These are phyloP conservation scores for Drosophila subquinaria DNA, from an alignment of 2,888 invertebrate species.

Conservation along the genomic window DNA sequence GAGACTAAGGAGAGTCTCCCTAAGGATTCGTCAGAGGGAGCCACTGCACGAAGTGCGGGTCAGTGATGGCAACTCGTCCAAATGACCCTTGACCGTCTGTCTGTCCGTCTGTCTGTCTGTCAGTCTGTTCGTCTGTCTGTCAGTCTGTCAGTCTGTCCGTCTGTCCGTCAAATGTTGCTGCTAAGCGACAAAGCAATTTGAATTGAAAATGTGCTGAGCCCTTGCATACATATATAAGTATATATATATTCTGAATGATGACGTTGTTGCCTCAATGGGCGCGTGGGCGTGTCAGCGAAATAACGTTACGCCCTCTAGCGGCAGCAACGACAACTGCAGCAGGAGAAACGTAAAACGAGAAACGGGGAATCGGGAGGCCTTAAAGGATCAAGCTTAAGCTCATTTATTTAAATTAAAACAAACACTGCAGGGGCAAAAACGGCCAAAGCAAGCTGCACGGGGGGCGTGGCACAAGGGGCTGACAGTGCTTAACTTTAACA, in stretches of 20 bases:
- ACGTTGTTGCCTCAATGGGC: slow-evolving; percentile 26
- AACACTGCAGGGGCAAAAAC: slow-evolving; percentile 75
- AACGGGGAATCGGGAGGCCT: slow-evolving; percentile 50
- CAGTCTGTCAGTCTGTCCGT: not conserved
- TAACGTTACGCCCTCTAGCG: slow-evolving; percentile 39
- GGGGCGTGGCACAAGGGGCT: slow-evolving; percentile 4
- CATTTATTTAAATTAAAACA: slow-evolving; percentile 84
- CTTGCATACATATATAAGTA: slow-evolving; percentile 64
- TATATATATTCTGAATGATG: slow-evolving; percentile 31
- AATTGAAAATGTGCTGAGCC: slow-evolving; percentile 80
- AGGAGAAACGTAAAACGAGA: slow-evolving; percentile 17
- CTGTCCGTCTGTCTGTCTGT: not conserved
- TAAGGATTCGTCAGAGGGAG: not conserved
- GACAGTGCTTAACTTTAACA: slow-evolving; percentile 13
- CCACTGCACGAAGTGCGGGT: slow-evolving; percentile 22
- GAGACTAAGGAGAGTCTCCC: not conserved
- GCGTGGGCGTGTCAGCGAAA: slow-evolving; percentile 51
- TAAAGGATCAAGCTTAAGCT: slow-evolving; percentile 83
- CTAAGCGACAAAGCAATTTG: slow-evolving; percentile 79
- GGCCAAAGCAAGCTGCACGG: slow-evolving; percentile 38
- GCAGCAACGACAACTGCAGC: slow-evolving; percentile 30
- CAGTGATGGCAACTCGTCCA: slow-evolving; percentile 41
- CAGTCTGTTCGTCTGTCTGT: not conserved
- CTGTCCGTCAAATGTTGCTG: slow-evolving; percentile 17
- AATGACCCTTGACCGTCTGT: slow-evolving; percentile 30